Conservation (phyloP, 2,797 vertebrate genomes). For the Darevskia nairensis region DNA sequence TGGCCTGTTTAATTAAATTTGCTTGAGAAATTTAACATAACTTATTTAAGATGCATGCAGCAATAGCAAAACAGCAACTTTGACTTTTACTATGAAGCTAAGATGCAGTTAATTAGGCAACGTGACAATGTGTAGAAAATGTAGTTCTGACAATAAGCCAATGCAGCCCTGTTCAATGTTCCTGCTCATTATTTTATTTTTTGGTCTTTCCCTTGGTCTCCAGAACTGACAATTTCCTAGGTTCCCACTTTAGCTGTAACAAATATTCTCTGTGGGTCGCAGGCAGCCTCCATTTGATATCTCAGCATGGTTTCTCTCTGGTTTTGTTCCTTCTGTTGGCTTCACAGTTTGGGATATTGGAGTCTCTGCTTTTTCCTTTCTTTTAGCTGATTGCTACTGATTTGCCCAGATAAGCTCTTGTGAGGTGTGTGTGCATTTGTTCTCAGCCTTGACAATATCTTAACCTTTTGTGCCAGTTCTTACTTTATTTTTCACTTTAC, state of each 20-base stretch:
- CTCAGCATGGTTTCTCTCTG: not conserved
- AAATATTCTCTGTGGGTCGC: constrained; percentile 30
- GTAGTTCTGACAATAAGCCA: constrained; percentile 25
- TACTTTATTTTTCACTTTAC: constrained; percentile 32
- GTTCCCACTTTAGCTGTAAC: constrained; percentile 18
- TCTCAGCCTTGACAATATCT: constrained; percentile 30
- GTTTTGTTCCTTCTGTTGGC: constrained; percentile 3
- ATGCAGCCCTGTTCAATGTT: constrained; percentile 3
- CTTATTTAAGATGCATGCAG: not conserved
- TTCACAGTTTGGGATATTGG: constrained; percentile 30
- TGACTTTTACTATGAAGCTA: constrained; percentile 21
- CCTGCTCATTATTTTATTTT: constrained; percentile 25
- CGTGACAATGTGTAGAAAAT: constrained; percentile 3
- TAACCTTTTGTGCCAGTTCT: constrained; percentile 21
- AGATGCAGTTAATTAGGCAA: not conserved
- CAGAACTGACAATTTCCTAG: constrained; percentile 10
- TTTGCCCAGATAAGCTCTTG: constrained; percentile 43
- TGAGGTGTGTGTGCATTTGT: not conserved
- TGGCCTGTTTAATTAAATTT: not conserved
- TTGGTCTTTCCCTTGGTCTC: constrained; percentile 9
- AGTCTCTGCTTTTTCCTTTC: constrained; percentile 21
- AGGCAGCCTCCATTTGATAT: constrained; percentile 15
- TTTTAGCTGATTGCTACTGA: constrained; percentile 42
- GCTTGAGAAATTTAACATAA: not conserved
- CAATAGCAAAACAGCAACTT: not conserved